Conservation (phyloP, 1,140 invertebrate genomes). For the Brachionus rotundiformis region DNA sequence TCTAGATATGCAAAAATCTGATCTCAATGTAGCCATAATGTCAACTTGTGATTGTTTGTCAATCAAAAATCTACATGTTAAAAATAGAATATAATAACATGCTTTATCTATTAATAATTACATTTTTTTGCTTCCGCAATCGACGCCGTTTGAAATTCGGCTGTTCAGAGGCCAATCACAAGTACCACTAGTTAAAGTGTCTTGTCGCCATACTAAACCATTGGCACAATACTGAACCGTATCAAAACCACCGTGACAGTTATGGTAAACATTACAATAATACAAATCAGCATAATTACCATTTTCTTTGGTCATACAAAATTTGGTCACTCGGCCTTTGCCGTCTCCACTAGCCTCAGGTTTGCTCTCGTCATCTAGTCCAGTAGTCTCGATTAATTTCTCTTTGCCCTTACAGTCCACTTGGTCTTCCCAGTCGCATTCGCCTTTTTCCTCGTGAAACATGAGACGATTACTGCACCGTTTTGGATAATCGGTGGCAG, state of each 20-base stretch:
- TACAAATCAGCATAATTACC: conserved; percentile 51
- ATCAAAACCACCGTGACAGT: conserved; percentile 52
- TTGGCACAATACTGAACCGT: conserved; percentile 52
- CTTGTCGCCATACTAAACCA: conserved; percentile 52
- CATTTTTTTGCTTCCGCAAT: conserved; percentile 42
- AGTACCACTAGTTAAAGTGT: background rate
- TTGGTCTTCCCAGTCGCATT: conserved; percentile 53
- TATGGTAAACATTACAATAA: conserved; percentile 53
- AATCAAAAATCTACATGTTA: conserved; percentile 48
- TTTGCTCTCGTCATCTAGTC: conserved; percentile 33
- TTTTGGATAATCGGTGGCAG: conserved; percentile 49
- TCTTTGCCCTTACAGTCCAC: conserved; percentile 52
- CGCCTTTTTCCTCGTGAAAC: conserved; percentile 45
- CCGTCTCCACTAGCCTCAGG: background rate
- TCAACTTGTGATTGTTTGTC: conserved; percentile 50
- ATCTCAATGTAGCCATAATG: conserved; percentile 50
- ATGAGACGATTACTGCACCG: conserved; percentile 48
- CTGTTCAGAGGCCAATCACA: conserved; percentile 49
- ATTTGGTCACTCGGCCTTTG: conserved; percentile 51
- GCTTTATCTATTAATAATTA: background rate
- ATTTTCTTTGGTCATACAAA: conserved; percentile 53
- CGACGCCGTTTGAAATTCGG: background rate
- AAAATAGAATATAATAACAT: background rate
- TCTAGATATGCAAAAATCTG: conserved; percentile 51
- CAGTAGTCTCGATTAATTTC: conserved; percentile 48